Evolutionary conservation across 2,888 invertebrate species (phyloP).

Genomic region (Oxyscelio sp.): DNA sequence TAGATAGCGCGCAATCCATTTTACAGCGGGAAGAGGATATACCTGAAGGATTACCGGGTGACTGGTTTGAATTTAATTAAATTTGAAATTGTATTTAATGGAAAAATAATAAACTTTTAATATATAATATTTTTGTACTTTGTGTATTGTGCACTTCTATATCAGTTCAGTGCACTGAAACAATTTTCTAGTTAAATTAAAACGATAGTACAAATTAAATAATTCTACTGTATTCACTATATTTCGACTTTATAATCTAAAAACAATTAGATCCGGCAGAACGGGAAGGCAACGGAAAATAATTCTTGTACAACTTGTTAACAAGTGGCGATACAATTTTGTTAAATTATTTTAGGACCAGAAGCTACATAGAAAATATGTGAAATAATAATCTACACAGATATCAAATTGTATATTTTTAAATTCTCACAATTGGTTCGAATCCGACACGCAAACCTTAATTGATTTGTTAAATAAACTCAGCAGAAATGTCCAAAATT

Average conservation of each 20-base stretch:
- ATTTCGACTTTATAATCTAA: conserved; percentile 69
- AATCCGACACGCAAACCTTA: too few relatives aligned
- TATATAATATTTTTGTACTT: conserved; percentile 49
- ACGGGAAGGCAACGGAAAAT: conserved; percentile 50
- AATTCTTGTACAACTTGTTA: conserved; percentile 40
- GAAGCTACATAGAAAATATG: conserved; percentile 21
- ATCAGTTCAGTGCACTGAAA: conserved; percentile 69
- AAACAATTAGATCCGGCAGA: conserved; percentile 52
- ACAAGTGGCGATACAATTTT: conserved; percentile 41
- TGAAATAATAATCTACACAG: conserved; percentile 15
- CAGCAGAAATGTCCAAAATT: too few relatives aligned
- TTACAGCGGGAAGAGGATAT: too few relatives aligned
- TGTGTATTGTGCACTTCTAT: conserved; percentile 51
- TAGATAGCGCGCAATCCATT: too few relatives aligned
- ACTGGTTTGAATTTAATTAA: too few relatives aligned
- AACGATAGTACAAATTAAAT: conserved; percentile 75
- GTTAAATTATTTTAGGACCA: conserved; percentile 27
- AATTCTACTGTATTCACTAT: conserved; percentile 71
- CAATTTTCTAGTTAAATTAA: conserved; percentile 73
- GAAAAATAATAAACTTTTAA: conserved; percentile 9
- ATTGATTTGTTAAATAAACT: too few relatives aligned
- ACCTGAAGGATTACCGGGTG: too few relatives aligned
- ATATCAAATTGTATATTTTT: conserved; percentile 47
- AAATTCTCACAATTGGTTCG: too few relatives aligned
- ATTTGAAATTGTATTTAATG: too few relatives aligned